Base-by-base conservation (phyloP, 1,140 invertebrate genomes). In the Lucilia cuprina region DNA sequence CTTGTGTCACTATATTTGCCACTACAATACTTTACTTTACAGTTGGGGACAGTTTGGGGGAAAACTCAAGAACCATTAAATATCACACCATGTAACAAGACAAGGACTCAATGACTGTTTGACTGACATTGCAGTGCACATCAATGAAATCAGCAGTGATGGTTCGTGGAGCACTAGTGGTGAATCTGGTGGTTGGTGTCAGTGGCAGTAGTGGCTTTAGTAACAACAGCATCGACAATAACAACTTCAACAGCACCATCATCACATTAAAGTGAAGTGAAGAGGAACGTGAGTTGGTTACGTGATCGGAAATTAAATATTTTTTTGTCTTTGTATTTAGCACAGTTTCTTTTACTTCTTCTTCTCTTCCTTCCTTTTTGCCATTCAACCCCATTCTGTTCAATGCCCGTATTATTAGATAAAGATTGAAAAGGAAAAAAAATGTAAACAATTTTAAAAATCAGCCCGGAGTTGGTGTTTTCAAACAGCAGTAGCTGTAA, bases 1-100 rank as follows among this genome's bases (percentile, higher is more conserved):
- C 13, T 60, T 60, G 50, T n/a, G 13, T 14, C n/a, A 60, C 55
- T 60, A n/a, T 4, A 14, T 60, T 60, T 60, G 55, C 55, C 55
- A 60, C 55, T n/a, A 60, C 55, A n/a, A n/a, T 8, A 30, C 1
- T 30, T 3, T 30, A 30, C 25, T 30, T 30, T 60, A 60, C 14
- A 17, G 7, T 7, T 5, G 55, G 65, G 65, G 65, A 70, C 65
- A 70, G 65, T 70, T 70, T 3, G 25, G 65, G 65, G 55, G n/a
- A 70, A 70, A 70, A 70, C 65, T 70, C 65, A 70, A 70, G n/a
- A 70, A 21, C 65, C 65, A 70, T 70, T 70, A 70, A 70, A 70
- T 70, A 70, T 70, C 65, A 70, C 65, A 70, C 65, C 65, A 70
- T 70, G 65, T 70, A 70, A 70, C 65, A 70, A 70, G 65, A 60